Evolutionary conservation across 2,888 invertebrate species (phyloP), one percentile per base, ranked within the genome.

Genomic region (Spisula subtruncata): DNA sequence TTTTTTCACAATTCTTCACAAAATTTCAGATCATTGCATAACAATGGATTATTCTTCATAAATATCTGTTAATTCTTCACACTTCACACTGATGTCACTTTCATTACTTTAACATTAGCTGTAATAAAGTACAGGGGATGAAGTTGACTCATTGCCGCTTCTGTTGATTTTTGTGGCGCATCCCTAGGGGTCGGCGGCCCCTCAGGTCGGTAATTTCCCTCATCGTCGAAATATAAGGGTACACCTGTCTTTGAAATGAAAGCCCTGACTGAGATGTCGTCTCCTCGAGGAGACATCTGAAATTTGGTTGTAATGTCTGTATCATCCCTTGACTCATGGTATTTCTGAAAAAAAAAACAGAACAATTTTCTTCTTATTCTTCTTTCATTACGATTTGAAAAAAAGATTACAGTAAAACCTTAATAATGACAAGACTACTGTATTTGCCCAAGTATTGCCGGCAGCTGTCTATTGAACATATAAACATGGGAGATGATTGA

Each of bases 161-260:
- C 60, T 10, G 29, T 51, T 20, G 79, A 56, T 54, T 51, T 79
- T 16, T 75, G 16, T 32, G 75, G 32, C 32, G 60, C 80, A 0
- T 71, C 60, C 6, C 51, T 29, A 25, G 48, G 60, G 29, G 81
- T 56, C 14, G 66, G 54, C 14, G 92, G 92, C 4, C 92, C 92
- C 81, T 92, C 92, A 0, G 92, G 92, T 41, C 92, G 83, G 56
- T 89, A 92, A 51, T 92, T 92, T 2, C 92, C 92, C n/a, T 91
- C 90, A 8, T 88, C 83, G 48, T 92, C 91, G 83, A 92, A 92
- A 83, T 91, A 92, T 10, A 92, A 6, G 0, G 92, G 90, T 8
- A 92, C 85, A 35, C 91, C 92, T 51, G 91, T 88, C 83, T 92
- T 92, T 82, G 92, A 91, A 35, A 92, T 91, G 79, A 92, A 91